Conservation (phyloP, 2,888 invertebrate species). For the Acleris cristana region DNA sequence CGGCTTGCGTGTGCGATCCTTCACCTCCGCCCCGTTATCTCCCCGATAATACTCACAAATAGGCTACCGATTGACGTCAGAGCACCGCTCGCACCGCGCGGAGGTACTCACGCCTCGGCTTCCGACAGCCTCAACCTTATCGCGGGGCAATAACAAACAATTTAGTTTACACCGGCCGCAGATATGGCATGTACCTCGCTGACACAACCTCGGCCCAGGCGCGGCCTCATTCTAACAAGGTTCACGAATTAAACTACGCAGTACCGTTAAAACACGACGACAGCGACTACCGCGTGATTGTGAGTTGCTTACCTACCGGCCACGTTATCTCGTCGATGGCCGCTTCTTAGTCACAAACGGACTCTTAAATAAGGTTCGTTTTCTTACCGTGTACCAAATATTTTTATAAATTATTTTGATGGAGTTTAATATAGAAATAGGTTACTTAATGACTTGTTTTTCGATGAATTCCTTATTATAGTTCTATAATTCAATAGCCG, state of each 20-base stretch:
- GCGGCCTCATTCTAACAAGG: constrained; percentile 67
- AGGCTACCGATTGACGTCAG: constrained; percentile 78
- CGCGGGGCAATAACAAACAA: constrained; percentile 43
- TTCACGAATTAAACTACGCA: constrained; percentile 66
- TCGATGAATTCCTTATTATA: no score
- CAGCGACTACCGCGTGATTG: constrained; percentile 29
- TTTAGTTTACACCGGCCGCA: constrained; percentile 40
- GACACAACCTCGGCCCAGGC: constrained; percentile 56
- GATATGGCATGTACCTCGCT: constrained; percentile 44
- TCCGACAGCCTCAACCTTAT: constrained; percentile 45
- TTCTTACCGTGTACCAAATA: neutral
- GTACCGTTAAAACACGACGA: constrained; percentile 50
- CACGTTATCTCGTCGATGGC: constrained; percentile 17
- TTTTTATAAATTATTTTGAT: neutral
- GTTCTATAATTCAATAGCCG: no score
- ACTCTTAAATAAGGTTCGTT: neutral
- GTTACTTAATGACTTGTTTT: no score
- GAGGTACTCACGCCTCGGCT: constrained; percentile 54
- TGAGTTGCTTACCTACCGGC: constrained; percentile 28
- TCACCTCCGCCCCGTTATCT: constrained; percentile 65
- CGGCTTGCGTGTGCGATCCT: constrained; percentile 64
- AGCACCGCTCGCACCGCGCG: constrained; percentile 49
- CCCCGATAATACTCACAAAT: constrained; percentile 66
- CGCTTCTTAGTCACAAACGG: neutral
- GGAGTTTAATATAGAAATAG: no score